These are phyloP conservation scores for Athene cunicularia DNA, from an alignment of 2,113 vertebrate genomes.

Conservation along the genomic window DNA sequence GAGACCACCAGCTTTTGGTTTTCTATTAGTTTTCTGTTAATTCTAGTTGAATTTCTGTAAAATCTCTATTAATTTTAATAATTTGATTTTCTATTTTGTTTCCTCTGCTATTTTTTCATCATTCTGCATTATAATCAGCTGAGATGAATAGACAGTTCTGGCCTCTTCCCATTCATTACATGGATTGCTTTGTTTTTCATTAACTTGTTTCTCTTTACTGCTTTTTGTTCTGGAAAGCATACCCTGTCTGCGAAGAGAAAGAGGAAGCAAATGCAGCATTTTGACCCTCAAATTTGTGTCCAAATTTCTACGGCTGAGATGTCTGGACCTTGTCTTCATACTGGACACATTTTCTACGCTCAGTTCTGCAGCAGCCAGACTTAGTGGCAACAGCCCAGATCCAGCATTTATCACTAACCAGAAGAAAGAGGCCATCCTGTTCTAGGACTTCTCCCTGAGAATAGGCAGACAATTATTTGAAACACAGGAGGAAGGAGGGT, in stretches of 20 bases:
- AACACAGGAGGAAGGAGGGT: background rate
- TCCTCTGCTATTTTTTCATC: background rate
- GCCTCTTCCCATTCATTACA: background rate
- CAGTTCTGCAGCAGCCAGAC: background rate
- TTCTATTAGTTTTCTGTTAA: background rate
- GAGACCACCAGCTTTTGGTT: background rate
- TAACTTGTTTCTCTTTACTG: background rate
- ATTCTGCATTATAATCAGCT: background rate
- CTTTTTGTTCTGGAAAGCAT: background rate
- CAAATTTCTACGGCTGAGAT: background rate
- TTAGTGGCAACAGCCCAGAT: conserved; percentile 6
- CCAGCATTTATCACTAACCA: background rate
- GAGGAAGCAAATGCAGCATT: background rate
- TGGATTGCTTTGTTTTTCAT: background rate
- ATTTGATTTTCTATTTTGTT: background rate
- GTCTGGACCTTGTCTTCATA: background rate
- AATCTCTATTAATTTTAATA: background rate
- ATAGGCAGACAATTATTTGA: conserved; percentile 1
- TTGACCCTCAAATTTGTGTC: background rate
- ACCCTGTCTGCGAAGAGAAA: background rate
- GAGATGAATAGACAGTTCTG: background rate
- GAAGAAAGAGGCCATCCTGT: conserved; percentile 5
- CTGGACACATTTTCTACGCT: accelerated
- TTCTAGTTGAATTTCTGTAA: background rate
- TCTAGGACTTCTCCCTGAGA: background rate